phyloP scores from a whole-genome alignment of 2,888 invertebrate genomes.

The Polydrusus tereticollis region DNA sequence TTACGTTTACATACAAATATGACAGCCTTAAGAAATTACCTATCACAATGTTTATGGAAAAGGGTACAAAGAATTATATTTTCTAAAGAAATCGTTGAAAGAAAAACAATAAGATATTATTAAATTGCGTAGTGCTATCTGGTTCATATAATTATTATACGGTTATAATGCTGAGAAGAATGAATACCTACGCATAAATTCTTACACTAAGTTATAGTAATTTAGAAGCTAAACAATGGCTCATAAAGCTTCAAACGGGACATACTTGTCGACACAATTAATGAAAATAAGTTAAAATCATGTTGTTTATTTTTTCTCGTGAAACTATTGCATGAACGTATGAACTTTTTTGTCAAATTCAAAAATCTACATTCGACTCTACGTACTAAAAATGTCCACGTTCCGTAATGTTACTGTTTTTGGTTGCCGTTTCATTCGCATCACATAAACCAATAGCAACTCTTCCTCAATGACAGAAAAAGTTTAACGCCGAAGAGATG shows the following conservation, averaged over 20 bases:
- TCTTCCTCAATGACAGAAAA: no score
- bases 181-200: constrained; percentile 41
- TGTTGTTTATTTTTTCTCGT: not conserved
- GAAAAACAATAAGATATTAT: constrained; percentile 12
- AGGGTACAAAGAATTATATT: constrained; percentile 7
- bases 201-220: constrained; percentile 23
- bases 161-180: constrained; percentile 34
- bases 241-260: constrained; percentile 32
- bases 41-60: constrained; percentile 5
- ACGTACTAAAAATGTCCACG: no score
- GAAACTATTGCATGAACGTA: not conserved
- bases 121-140: constrained; percentile 34
- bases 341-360: no score
- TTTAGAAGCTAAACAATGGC: constrained; percentile 35
- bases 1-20: no score
- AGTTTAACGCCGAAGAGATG: no score
- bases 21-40: not conserved
- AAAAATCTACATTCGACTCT: no score
- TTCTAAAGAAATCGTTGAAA: constrained; percentile 18
- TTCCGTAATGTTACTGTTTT: no score
- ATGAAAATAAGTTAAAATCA: not conserved
- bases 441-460: no score
- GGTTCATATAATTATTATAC: constrained; percentile 31
- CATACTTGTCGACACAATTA: constrained; percentile 17
- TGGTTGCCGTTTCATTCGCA: no score